Base-by-base conservation (phyloP, 2,797 vertebrate genomes). In the Morus bassanus region DNA sequence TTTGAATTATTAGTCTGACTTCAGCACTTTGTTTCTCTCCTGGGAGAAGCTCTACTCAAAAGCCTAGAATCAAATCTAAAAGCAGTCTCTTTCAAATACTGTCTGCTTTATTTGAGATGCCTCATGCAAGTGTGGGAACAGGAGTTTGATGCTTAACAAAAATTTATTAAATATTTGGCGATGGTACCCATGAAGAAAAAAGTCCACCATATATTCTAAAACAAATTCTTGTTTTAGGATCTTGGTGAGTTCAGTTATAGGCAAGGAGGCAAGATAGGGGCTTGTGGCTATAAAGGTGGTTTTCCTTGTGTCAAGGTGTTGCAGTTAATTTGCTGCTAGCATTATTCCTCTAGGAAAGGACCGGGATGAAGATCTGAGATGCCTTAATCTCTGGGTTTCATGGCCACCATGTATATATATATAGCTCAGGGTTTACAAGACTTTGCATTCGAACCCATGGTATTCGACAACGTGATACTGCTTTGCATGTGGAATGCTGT, bases 191-290 rank as follows among this genome's bases (percentile, higher is more conserved):
- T 28, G 33, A 24, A 35, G 57, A 46, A 23, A 35, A 6, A 27
- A 56, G 2, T 27, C 53, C 23, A 15, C 53, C 25, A 0, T 18
- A 1, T 21, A 19, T 46, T 85, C 46, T 30, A 15, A 35, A 33
- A 33, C 51, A n/a, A 87, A 43, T 12, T 45, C n/a, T 54, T 68
- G 17, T 2, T 82, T 85, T 85, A 18, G 31, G 51, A 5, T 22
- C 43, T 67, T 50, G 30, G 35, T 39, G 53, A 73, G 43, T 48
- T 76, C 50, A 48, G 27, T 16, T 45, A 4, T 2, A 23, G 63
- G 37, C 67, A 75, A 8, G 53, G 50, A 67, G 41, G 19, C 19
- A 27, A 0, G 0, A 0, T 0, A 12, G 31, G 37, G 22, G 9
- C 7, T 35, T 50, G 51, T 74, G 85, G 28, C 51, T n/a, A 1